Conservation (phyloP, 1,140 invertebrate species). For the Drosophila sp. region DNA sequence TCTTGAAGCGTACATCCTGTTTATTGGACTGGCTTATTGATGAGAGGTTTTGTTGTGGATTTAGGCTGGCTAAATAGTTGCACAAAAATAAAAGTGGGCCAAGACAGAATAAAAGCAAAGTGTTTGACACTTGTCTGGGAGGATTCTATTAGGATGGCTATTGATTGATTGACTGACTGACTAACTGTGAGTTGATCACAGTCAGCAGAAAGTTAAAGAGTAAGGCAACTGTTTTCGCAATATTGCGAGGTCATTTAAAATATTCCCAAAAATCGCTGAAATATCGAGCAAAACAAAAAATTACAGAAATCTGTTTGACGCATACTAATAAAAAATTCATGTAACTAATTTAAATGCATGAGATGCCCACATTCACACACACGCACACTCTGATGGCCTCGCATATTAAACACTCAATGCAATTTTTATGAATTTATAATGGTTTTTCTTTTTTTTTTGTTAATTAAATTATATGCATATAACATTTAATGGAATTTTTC, state of each 20-base stretch:
- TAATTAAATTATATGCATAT: constrained; percentile 74
- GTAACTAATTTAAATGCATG: constrained; percentile 75
- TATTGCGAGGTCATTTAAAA: not conserved
- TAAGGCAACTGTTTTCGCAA: not conserved
- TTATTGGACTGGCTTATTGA: constrained; percentile 77
- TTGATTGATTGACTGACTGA: constrained; percentile 66
- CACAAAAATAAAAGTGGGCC: constrained; percentile 46
- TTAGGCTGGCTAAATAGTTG: constrained; percentile 72
- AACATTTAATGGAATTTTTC: constrained; percentile 52
- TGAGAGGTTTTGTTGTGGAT: constrained; percentile 65
- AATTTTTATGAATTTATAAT: constrained; percentile 46
- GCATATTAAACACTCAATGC: constrained; percentile 42
- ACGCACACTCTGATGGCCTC: not conserved
- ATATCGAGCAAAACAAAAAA: not conserved
- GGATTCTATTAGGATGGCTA: constrained; percentile 35
- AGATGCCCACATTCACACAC: constrained; percentile 15
- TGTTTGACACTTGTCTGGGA: constrained; percentile 54
- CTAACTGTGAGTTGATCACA: not conserved
- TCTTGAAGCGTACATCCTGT: constrained; percentile 71
- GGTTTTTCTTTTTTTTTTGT: constrained; percentile 28
- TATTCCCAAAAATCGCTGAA: not conserved
- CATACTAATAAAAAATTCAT: constrained; percentile 64
- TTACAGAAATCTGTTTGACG: constrained; percentile 10
- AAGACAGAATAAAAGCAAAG: constrained; percentile 38
- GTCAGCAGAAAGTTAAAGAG: not conserved